Evolutionary conservation across 2,888 invertebrate species (phyloP).

Genomic region (Eucera pruinosa): DNA sequence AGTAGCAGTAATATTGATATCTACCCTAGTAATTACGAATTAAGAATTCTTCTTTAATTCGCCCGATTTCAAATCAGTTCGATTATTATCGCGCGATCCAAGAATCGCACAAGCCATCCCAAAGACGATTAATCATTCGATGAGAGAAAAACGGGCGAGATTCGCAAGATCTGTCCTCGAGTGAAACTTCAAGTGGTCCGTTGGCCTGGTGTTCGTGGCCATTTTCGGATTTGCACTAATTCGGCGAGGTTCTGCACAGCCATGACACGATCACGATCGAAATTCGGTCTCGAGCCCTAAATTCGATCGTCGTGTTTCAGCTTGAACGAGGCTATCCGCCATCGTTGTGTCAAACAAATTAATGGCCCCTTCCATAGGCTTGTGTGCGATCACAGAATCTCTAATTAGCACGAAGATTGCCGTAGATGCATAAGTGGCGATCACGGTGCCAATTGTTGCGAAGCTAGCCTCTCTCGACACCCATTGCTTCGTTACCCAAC

Average conservation of each 20-base stretch:
- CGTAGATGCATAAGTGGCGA: constrained; percentile 64
- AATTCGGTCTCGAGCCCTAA: constrained; percentile 23
- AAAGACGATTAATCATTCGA: background rate
- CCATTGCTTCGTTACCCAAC: constrained; percentile 48
- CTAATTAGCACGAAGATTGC: constrained; percentile 72
- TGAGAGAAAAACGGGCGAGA: background rate
- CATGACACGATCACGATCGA: constrained; percentile 37
- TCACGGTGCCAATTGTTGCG: constrained; percentile 72
- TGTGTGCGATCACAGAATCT: constrained; percentile 52
- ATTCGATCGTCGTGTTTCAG: constrained; percentile 46
- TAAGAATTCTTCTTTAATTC: background rate
- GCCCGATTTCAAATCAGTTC: background rate
- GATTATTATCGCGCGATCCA: constrained; percentile 15
- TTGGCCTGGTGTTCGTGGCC: background rate
- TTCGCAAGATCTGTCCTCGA: background rate
- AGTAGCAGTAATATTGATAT: no score
- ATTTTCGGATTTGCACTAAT: constrained; percentile 33
- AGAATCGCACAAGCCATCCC: constrained; percentile 12
- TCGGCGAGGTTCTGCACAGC: constrained; percentile 21
- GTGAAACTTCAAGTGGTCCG: background rate
- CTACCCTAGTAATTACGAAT: no score
- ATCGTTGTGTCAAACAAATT: constrained; percentile 73
- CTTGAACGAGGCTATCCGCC: constrained; percentile 34
- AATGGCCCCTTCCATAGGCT: constrained; percentile 57
- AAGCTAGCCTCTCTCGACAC: constrained; percentile 49